A percentile compares a stretch with the other conserved stretches of the same genome.
These are phyloP conservation scores for Hydropsyche betteni DNA, from an alignment of 2,888 invertebrate genomes.

Conservation along the genomic window DNA sequence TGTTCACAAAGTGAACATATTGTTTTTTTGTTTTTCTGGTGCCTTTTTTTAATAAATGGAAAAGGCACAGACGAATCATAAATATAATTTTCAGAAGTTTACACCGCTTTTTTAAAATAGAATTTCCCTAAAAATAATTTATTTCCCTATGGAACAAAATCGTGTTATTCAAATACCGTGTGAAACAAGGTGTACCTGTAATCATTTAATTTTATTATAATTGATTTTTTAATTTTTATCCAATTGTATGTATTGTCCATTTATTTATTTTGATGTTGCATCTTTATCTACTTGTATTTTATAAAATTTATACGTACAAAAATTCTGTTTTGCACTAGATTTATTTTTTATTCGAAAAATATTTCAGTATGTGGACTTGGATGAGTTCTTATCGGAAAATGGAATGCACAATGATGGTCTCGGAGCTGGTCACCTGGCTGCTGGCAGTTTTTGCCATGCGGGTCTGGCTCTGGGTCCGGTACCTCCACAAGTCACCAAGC, in stretches of 20 bases:
- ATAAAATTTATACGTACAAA: not conserved
- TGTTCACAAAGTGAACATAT: too few species aligned
- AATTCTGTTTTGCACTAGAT: constrained; percentile 4
- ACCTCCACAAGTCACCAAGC: constrained; percentile 76
- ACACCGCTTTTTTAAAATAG: too few species aligned
- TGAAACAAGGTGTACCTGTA: too few species aligned
- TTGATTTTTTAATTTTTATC: too few species aligned
- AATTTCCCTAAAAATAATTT: too few species aligned
- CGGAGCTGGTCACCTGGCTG: constrained; percentile 70
- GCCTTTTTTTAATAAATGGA: too few species aligned
- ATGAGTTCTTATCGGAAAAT: constrained; percentile 96
- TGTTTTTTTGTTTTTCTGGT: too few species aligned
- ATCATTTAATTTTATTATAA: too few species aligned
- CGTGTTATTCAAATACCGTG: too few species aligned
- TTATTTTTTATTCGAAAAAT: constrained; percentile 20
- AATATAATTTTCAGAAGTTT: too few species aligned
- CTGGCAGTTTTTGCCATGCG: constrained; percentile 69
- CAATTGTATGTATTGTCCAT: not conserved
- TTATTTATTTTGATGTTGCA: not conserved
- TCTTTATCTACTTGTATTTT: not conserved
- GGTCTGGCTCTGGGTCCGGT: constrained; percentile 68
- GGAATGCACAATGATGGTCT: constrained; percentile 87
- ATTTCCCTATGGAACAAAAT: too few species aligned
- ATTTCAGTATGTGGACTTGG: constrained; percentile 93
- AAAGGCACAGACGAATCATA: too few species aligned